Conservation (phyloP, 2,797 vertebrate species). For the Anniella stebbinsi region DNA sequence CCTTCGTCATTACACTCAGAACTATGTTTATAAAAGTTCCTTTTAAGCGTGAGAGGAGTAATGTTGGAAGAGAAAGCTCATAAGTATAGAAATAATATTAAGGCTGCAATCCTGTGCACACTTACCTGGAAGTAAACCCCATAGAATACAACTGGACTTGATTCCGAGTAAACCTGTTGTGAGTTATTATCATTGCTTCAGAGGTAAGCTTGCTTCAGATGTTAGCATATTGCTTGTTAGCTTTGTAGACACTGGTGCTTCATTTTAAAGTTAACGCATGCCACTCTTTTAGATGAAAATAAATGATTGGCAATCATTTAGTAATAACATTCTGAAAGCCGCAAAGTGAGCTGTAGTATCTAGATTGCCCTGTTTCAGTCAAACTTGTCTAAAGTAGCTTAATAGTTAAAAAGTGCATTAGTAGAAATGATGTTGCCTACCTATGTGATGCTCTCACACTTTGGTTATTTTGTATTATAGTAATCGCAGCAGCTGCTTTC, state of each 20-base stretch:
- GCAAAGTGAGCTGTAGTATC: neutral
- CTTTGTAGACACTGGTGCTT: neutral
- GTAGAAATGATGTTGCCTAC: neutral
- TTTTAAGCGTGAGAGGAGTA: neutral
- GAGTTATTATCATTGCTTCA: neutral
- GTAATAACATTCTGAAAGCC: neutral
- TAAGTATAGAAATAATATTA: neutral
- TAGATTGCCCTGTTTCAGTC: neutral
- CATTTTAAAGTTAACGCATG: neutral
- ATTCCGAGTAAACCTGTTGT: neutral
- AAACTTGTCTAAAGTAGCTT: neutral
- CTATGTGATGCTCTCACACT: conserved; percentile 34
- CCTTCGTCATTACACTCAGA: neutral
- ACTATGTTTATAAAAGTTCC: neutral
- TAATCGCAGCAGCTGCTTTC: conserved; percentile 29
- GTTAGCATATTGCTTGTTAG: neutral
- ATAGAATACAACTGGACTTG: neutral
- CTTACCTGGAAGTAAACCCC: neutral
- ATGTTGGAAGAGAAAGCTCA: neutral
- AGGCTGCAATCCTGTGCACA: neutral
- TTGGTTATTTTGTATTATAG: conserved; percentile 45
- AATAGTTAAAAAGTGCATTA: neutral
- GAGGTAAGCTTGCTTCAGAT: neutral
- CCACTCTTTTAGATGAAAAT: neutral
- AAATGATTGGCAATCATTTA: neutral